These are phyloP conservation scores for Halocaridina rubra DNA, from an alignment of 2,888 invertebrate species.

Conservation along the genomic window DNA sequence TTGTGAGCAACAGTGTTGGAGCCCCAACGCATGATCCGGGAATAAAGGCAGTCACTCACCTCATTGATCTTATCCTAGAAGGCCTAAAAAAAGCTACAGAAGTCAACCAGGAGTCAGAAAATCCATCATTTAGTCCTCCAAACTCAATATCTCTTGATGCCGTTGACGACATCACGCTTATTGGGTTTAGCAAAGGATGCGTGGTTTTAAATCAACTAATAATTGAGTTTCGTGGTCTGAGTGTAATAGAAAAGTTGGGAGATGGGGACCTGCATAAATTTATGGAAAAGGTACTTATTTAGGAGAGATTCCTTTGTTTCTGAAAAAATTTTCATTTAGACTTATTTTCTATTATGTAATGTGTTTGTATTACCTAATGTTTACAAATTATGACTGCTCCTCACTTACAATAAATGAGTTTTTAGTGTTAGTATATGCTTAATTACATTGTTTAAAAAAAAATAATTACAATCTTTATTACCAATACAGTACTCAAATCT, in stretches of 20 bases:
- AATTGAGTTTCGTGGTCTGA: constrained; percentile 81
- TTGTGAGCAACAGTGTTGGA: constrained; percentile 80
- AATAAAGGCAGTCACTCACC: constrained; percentile 79
- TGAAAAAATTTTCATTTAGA: constrained; percentile 72
- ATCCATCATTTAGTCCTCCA: too few relatives aligned
- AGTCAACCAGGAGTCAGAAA: neutral
- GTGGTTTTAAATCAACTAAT: constrained; percentile 92
- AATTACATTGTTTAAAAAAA: too few relatives aligned
- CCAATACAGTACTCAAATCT: too few relatives aligned
- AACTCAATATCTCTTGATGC: neutral
- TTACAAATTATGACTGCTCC: too few relatives aligned
- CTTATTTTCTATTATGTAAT: too few relatives aligned
- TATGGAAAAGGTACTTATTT: constrained; percentile 56
- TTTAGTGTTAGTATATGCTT: too few relatives aligned
- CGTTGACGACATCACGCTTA: constrained; percentile 68
- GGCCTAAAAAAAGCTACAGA: constrained; percentile 4
- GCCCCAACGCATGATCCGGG: constrained; percentile 82
- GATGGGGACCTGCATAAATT: constrained; percentile 12
- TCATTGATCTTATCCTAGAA: constrained; percentile 72
- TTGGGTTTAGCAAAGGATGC: constrained; percentile 94
- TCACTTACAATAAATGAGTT: too few relatives aligned
- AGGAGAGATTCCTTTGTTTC: constrained; percentile 62
- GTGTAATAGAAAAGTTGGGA: constrained; percentile 49
- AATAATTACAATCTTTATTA: too few relatives aligned
- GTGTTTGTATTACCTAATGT: too few relatives aligned